Evolutionary conservation across 1,140 invertebrate species (phyloP).

Genomic region (Drosophila sechellia): DNA sequence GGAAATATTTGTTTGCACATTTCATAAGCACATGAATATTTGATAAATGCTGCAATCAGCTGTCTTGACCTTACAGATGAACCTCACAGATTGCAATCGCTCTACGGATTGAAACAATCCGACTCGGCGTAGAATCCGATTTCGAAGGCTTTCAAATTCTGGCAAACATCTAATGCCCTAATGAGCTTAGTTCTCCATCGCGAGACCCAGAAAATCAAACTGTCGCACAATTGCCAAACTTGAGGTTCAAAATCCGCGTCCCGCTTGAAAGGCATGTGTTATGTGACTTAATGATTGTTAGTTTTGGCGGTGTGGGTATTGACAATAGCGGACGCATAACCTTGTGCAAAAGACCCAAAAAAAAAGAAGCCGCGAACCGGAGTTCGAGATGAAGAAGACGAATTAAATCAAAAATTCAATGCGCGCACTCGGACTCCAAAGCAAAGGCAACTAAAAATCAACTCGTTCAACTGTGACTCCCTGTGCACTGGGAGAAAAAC

Average conservation of each 20-base stretch:
- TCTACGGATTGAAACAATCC: not conserved
- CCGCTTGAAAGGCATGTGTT: conserved; percentile 38
- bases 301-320: conserved; percentile 42
- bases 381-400: conserved; percentile 52
- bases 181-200: conserved; percentile 24
- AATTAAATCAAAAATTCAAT: conserved; percentile 80
- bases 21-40: conserved; percentile 8
- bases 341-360: conserved; percentile 62
- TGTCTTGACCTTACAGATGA: conserved; percentile 23
- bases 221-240: conserved; percentile 28
- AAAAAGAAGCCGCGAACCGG: conserved; percentile 41
- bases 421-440: conserved; percentile 56
- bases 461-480: conserved; percentile 53
- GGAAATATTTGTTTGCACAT: conserved; percentile 10
- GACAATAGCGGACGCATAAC: conserved; percentile 60
- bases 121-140: conserved; percentile 3
- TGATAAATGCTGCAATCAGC: conserved; percentile 10
- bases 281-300: conserved; percentile 59
- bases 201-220: not conserved
- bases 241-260: conserved; percentile 4
- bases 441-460: conserved; percentile 43
- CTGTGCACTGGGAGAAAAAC: conserved; percentile 9
- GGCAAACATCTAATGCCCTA: conserved; percentile 14
- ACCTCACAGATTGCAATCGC: conserved; percentile 8
- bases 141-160: conserved; percentile 22